Conservation (phyloP, 2,888 invertebrate species). For the Busseola fusca region DNA sequence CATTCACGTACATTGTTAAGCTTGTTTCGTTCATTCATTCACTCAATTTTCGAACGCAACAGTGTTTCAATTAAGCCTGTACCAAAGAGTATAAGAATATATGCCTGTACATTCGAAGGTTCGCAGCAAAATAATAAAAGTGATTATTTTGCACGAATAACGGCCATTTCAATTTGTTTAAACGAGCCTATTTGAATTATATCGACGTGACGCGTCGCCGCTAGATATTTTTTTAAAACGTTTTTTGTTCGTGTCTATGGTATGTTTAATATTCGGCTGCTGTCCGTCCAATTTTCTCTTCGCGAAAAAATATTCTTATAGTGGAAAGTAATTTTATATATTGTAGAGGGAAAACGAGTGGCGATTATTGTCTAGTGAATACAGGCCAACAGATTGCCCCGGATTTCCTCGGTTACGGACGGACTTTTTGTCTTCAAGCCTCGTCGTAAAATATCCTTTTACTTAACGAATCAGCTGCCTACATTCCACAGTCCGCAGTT, state of each 20-base stretch:
- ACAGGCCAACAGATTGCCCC: background rate
- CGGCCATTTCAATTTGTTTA: constrained; percentile 52
- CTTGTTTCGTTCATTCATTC: constrained; percentile 45
- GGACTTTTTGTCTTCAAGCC: background rate
- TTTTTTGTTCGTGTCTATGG: constrained; percentile 19
- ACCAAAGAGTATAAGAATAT: too few species aligned
- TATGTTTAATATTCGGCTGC: constrained; percentile 52
- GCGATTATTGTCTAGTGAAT: constrained; percentile 26
- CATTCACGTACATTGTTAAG: constrained; percentile 47
- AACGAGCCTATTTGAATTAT: constrained; percentile 54
- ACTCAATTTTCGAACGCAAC: constrained; percentile 46
- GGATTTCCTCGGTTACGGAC: background rate
- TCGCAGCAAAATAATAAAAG: constrained; percentile 54
- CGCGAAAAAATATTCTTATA: constrained; percentile 27
- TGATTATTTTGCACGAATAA: constrained; percentile 38
- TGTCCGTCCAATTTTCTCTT: constrained; percentile 52
- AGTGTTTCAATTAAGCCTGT: constrained; percentile 57
- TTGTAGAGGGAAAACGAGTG: constrained; percentile 19
- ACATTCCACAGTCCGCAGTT: background rate
- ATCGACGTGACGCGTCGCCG: constrained; percentile 26
- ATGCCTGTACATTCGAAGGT: constrained; percentile 52
- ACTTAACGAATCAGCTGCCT: background rate
- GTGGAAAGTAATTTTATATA: constrained; percentile 37
- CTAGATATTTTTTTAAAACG: constrained; percentile 25
- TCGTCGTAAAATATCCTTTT: background rate